Evolutionary conservation across 2,888 invertebrate genomes (phyloP).

Genomic region (Drosophila prolongata): DNA sequence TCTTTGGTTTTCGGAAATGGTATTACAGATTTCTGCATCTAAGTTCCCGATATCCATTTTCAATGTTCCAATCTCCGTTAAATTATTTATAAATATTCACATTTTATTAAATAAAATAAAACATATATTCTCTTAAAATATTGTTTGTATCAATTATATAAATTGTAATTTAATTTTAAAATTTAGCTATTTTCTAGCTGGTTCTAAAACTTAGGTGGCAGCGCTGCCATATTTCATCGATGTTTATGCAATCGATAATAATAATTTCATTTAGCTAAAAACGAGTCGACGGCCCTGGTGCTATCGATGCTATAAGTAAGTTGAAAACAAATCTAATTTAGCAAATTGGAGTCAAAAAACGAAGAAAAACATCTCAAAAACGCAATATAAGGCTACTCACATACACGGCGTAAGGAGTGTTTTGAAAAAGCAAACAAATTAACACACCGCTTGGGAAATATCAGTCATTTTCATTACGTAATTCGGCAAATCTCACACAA

Average conservation of each 20-base stretch:
- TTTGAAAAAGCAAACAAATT: not conserved
- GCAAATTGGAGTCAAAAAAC: constrained; percentile 21
- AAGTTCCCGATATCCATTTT: no score
- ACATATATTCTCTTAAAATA: no score
- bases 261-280: not conserved
- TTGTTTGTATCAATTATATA: not conserved
- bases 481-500: constrained; percentile 24
- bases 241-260: not conserved
- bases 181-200: not conserved
- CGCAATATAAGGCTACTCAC: not conserved
- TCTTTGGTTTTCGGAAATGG: no score
- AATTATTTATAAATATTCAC: no score
- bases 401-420: not conserved
- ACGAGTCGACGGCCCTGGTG: constrained; percentile 24
- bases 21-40: no score
- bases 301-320: constrained; percentile 54
- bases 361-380: not conserved
- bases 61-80: no score
- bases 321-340: constrained; percentile 61
- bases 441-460: not conserved
- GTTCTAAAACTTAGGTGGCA: not conserved
- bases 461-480: constrained; percentile 61
- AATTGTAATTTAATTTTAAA: not conserved
- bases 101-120: no score
- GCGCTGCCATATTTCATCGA: not conserved